Percentiles rank a stretch among this genome's conserved stretches.
phyloP scores from a whole-genome alignment of 2,797 vertebrate genomes.

The Hypotaenidia okinawae region DNA sequence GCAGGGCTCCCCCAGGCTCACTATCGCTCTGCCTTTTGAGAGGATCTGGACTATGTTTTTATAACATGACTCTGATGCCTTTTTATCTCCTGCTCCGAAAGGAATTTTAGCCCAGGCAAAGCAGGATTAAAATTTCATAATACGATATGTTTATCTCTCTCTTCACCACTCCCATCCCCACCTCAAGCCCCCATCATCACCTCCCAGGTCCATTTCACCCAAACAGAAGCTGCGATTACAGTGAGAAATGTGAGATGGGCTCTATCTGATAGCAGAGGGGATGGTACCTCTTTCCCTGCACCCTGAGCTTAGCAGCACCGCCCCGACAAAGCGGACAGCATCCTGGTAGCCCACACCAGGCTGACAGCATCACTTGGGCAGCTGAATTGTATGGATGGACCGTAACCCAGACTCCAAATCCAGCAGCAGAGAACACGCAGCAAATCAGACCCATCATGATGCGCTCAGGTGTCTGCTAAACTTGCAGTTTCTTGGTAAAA shows the following conservation, averaged over 20 bases:
- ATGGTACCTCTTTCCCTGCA: neutral
- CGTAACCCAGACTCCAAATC: neutral
- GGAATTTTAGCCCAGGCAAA: conserved; percentile 72
- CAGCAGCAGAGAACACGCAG: conserved; percentile 12
- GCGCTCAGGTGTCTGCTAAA: neutral
- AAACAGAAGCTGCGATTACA: conserved; percentile 24
- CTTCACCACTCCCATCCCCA: neutral
- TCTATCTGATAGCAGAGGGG: neutral
- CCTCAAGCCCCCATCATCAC: neutral
- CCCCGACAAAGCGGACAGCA: neutral
- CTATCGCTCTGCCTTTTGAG: neutral
- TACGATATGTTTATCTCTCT: conserved; percentile 66
- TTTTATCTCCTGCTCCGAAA: conserved; percentile 69
- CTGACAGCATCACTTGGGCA: neutral
- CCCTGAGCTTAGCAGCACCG: neutral
- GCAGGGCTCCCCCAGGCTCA: neutral
- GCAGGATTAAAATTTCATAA: conserved; percentile 76
- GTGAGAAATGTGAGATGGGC: conserved; percentile 15
- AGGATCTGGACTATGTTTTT: neutral
- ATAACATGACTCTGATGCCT: conserved; percentile 35
- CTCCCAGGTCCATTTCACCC: conserved; percentile 20
- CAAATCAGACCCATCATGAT: neutral
- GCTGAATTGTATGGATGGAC: neutral
- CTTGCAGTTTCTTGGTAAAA: neutral
- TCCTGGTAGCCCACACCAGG: neutral